Evolutionary conservation across 2,888 invertebrate species (phyloP), one percentile per base, ranked within the genome.

Genomic region (Clunio marinus): DNA sequence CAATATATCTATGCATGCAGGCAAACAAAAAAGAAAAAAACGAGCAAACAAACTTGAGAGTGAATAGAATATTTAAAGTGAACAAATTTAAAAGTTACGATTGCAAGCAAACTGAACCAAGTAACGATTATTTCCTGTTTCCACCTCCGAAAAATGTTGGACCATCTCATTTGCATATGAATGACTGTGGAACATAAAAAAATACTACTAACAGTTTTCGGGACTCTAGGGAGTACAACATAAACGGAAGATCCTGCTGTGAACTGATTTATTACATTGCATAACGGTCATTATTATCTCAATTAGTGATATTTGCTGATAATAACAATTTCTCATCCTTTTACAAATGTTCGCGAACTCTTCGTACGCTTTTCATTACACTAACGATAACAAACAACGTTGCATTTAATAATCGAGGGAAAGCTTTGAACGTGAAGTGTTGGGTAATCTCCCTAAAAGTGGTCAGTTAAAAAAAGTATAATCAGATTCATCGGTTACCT

Each of bases 241-340:
- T n/a, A n/a, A n/a, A n/a, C n/a, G n/a, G n/a, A n/a, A n/a, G n/a
- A n/a, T n/a, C n/a, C n/a, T n/a, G n/a, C n/a, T n/a, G n/a, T n/a
- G 32, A 4, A 32, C 32, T 7, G 10, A 32, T 7, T 7, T 7
- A 32, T 4, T 32, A 32, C 10, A 10, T 10, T 17, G 17, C 5
- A 22, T 17, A 45, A 45, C 45, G 45, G 7, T 51, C 2, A 51
- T 51, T 51, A 51, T 17, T 51, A 51, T 51, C 51, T 51, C 51
- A 51, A 51, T 51, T 51, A 15, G 51, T 51, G 51, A 20, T 51
- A 13, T 45, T 3, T 51, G 17, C 22, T 10, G 17, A 20, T 51
- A 51, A 51, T n/a, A n/a, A n/a, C n/a, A n/a, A n/a, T n/a, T n/a
- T n/a, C n/a, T n/a, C n/a, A n/a, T n/a, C n/a, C n/a, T n/a, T n/a